Base-by-base conservation (phyloP, 2,888 invertebrate species). In the Iselma pallidipennis region DNA sequence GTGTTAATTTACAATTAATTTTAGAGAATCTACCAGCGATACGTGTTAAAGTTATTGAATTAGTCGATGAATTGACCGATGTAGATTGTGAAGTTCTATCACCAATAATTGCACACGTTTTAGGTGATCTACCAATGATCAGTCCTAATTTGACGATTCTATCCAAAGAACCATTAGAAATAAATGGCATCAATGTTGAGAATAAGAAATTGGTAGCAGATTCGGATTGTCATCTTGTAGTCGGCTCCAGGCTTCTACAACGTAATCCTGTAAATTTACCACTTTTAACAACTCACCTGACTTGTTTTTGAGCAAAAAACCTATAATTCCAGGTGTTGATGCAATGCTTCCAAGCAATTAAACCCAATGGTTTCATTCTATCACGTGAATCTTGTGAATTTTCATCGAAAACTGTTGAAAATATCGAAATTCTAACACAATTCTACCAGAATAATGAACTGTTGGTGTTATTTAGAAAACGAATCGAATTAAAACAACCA, bases 1-100 rank as follows among this genome's bases (percentile, higher is more conserved):
- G 89, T n/a, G 78, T 85, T 1, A 82, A 87, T 73, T 81, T 91
- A 1, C 93, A 94, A 77, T 74, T 91, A 0, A 85, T 89, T 0
- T 76, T 91, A 0, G 94, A 94, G 78, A 94, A 92, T 76, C 77
- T 85, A 0, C 84, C 85, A 55, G 83, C 82, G 0, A 80, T 84
- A 66, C 89, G 88, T 82, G 83, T 89, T 0, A 89, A 86, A 76
- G 80, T 81, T 37, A 82, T 88, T 23, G 86, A 89, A 78, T 54
- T 86, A 10, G 12, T 58, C 4, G 61, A 61, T n/a, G 65, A 61
- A n/a, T 25, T 10, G 5, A 45, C 45, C 42, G n/a, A 9, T 14
- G n/a, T 6, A 6, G 5, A 31, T 26, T 55, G 48, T 2, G 56
- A 61, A 19, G 16, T 9, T 28, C 23, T 61, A 10, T 23, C 48